Base-by-base conservation (phyloP, 2,113 vertebrate species). In the Opisthocomus hoazin region DNA sequence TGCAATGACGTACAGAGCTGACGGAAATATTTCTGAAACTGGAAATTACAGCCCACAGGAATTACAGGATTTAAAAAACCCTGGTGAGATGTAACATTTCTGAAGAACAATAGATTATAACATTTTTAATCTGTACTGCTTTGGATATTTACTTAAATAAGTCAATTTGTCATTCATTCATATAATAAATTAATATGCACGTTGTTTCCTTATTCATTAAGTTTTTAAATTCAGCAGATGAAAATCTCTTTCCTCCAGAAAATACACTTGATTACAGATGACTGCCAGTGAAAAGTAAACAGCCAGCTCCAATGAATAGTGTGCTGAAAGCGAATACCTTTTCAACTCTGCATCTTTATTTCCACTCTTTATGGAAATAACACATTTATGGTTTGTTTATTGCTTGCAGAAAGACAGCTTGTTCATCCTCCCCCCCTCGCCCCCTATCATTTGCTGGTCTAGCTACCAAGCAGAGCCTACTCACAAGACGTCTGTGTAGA, bases 61-160 rank as follows among this genome's bases (percentile, higher is more conserved):
- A 96, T 95, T 60, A 94, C 48, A 84, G 51, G 57, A 88, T 84
- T 91, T 95, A 21, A 89, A 94, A 85, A 65, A 76, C 61, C 80
- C 92, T 90, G 69, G 58, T 92, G 94, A 96, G 83, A 86, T 75
- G 76, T 48, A 86, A 53, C 76, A 82, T 94, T 96, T 92, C 83
- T 93, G 48, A 84, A 92, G 88, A 96, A 96, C 85, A 96, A 96
- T 92, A 73, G 85, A 90, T 90, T 89, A 71, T n/a, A 82, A 76
- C 53, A 89, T 64, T 90, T 93, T 95, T 57, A 84, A 86, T 89
- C 66, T 45, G 37, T 85, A 23, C n/a, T 86, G 76, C 71, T 87
- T 71, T 81, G 51, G 54, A 78, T 66, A 87, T 81, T 90, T 86
- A 66, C 41, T 80, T 87, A 87, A 80, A 58, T 71, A 81, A 89